These are phyloP conservation scores for Sycobia sp. DNA, from an alignment of 1,140 invertebrate species.

Conservation along the genomic window DNA sequence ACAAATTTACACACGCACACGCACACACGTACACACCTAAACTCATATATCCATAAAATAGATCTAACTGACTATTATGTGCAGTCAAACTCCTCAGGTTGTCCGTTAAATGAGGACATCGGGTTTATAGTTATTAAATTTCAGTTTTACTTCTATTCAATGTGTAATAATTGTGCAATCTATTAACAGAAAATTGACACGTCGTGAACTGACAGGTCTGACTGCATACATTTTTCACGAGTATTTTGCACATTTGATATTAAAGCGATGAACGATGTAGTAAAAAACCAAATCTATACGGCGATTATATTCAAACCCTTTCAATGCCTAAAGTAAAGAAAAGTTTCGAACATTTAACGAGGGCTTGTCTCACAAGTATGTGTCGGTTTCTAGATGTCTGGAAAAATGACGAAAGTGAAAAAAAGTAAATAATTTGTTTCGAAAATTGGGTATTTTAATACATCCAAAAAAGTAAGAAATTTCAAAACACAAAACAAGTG, in stretches of 20 bases:
- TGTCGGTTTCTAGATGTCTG: slow-evolving; percentile 38
- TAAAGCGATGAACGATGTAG: slow-evolving; percentile 35
- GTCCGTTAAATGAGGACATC: too few relatives aligned
- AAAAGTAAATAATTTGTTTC: slow-evolving; percentile 18
- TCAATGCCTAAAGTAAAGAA: slow-evolving; percentile 39
- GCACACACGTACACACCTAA: slow-evolving; percentile 37
- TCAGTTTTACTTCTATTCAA: slow-evolving; percentile 12
- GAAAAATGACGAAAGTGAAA: slow-evolving; percentile 35
- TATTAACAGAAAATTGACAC: slow-evolving; percentile 1
- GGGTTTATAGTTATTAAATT: too few relatives aligned
- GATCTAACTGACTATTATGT: slow-evolving; percentile 26
- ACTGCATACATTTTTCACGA: slow-evolving; percentile 55
- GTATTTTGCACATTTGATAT: slow-evolving; percentile 62
- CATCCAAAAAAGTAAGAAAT: slow-evolving; percentile 8
- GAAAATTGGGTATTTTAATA: slow-evolving; percentile 17
- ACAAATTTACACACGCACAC: slow-evolving; percentile 42
- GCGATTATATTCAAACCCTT: slow-evolving; percentile 44
- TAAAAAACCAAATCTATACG: slow-evolving; percentile 37
- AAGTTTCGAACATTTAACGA: slow-evolving; percentile 37
- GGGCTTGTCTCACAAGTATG: slow-evolving; percentile 45
- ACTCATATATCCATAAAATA: slow-evolving; percentile 34
- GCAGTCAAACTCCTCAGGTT: slow-evolving; percentile 30
- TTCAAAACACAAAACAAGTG: slow-evolving; percentile 23
- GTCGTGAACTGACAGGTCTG: slow-evolving; percentile 26
- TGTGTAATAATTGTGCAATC: slow-evolving; percentile 24